phyloP scores from a whole-genome alignment of 2,113 vertebrate species.

The Siniperca knerii region DNA sequence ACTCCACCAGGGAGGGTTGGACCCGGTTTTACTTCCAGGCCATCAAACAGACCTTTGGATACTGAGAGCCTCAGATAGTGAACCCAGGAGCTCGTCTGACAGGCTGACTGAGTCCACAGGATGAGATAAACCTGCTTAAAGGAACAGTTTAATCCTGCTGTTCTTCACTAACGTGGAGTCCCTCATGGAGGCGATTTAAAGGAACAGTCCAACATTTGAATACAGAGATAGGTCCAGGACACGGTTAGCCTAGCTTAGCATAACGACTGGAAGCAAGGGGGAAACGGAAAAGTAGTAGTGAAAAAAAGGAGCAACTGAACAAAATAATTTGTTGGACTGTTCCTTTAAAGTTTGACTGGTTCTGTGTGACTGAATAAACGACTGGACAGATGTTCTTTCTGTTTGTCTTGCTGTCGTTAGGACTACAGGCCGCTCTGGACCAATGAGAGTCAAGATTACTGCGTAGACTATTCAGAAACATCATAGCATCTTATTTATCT shows the following conservation, averaged over 20 bases:
- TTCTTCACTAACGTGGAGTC: too few species aligned
- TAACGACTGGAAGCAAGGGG: not conserved
- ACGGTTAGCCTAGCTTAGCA: not conserved
- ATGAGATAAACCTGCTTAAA: not conserved
- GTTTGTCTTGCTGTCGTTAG: not conserved
- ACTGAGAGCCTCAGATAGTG: constrained; percentile 82
- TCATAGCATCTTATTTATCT: too few species aligned
- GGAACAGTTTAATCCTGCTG: not conserved
- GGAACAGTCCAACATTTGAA: not conserved
- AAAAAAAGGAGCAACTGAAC: too few species aligned
- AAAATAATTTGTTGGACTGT: not conserved
- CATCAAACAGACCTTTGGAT: constrained; percentile 97
- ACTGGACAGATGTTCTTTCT: too few species aligned
- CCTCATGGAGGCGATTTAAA: not conserved
- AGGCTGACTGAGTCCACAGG: not conserved
- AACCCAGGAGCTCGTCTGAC: not conserved
- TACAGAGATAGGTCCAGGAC: too few species aligned
- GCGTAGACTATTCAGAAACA: too few species aligned
- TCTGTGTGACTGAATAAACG: not conserved
- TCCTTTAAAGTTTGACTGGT: not conserved
- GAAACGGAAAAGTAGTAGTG: too few species aligned
- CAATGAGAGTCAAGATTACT: too few species aligned
- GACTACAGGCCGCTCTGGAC: too few species aligned
- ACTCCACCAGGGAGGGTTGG: constrained; percentile 93
- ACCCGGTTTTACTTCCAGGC: constrained; percentile 93